A percentile compares a stretch with the other conserved stretches of the same genome.
Evolutionary conservation across 1,140 invertebrate species (phyloP).

Genomic region (Drosophila teissieri): DNA sequence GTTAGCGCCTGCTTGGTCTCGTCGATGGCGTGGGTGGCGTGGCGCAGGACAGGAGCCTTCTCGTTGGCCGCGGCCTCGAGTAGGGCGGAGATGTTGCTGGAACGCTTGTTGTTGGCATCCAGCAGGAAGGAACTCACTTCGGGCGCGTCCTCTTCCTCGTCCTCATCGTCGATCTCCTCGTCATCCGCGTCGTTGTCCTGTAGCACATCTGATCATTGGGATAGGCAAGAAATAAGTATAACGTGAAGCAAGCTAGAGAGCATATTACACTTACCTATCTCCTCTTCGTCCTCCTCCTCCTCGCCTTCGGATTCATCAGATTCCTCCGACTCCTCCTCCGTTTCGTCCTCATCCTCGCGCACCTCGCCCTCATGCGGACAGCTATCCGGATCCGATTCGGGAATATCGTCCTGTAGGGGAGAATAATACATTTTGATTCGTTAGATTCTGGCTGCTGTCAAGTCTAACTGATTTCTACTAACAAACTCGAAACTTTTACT

Average conservation of each 20-base stretch:
- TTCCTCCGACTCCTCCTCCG: slow-evolving; percentile 79
- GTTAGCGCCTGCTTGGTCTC: slow-evolving; percentile 97
- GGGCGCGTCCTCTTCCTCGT: slow-evolving; percentile 78
- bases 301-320: slow-evolving; percentile 79
- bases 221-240: too few relatives aligned
- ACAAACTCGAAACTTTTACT: slow-evolving; percentile 13
- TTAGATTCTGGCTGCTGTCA: slow-evolving; percentile 9
- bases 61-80: slow-evolving; percentile 87
- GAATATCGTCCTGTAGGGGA: slow-evolving; percentile 76
- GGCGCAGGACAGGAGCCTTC: slow-evolving; percentile 85
- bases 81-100: slow-evolving; percentile 73
- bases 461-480: slow-evolving; percentile 5
- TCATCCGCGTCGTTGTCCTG: slow-evolving; percentile 82
- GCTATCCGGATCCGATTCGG: slow-evolving; percentile 80
- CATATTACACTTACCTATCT: slow-evolving; percentile 55
- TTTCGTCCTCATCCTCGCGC: slow-evolving; percentile 69
- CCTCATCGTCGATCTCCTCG: slow-evolving; percentile 83
- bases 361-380: slow-evolving; percentile 74
- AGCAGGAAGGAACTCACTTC: slow-evolving; percentile 71
- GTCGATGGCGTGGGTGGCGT: slow-evolving; percentile 90
- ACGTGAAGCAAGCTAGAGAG: not conserved
- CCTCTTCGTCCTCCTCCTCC: slow-evolving; percentile 83
- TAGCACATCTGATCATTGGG: slow-evolving; percentile 56
- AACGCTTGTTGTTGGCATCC: slow-evolving; percentile 71
- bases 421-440: slow-evolving; percentile 2